phyloP scores from a whole-genome alignment of 2,797 vertebrate genomes.

The Gastrophryne carolinensis region DNA sequence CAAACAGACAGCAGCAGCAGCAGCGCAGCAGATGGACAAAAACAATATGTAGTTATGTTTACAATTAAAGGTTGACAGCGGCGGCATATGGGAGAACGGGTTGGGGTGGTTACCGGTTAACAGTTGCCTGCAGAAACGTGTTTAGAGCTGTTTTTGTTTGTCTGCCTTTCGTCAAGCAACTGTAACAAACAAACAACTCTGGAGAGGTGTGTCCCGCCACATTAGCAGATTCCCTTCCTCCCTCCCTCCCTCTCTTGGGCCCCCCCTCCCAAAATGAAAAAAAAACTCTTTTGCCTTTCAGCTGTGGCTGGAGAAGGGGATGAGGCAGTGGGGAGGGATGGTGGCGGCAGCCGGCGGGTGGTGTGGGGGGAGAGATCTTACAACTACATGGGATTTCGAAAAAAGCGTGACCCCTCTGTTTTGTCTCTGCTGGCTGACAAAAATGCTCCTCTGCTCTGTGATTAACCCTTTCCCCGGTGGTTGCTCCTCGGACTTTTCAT shows the following conservation, averaged over 20 bases:
- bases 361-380: conserved; percentile 7
- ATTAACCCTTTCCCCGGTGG: background rate
- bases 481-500: background rate
- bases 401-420: conserved; percentile 7
- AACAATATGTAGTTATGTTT: conserved; percentile 42
- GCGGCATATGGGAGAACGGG: conserved; percentile 39
- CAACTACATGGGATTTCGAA: conserved; percentile 17
- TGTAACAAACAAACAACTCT: conserved; percentile 34
- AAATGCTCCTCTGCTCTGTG: conserved; percentile 7
- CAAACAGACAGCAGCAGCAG: conserved; percentile 45
- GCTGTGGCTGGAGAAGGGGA: background rate
- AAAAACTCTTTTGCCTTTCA: background rate
- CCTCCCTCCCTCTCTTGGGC: too few relatives aligned
- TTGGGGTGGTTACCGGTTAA: conserved; percentile 5
- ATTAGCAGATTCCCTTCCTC: background rate
- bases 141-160: conserved; percentile 38
- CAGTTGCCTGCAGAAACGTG: conserved; percentile 8
- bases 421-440: background rate
- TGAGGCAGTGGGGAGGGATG: background rate
- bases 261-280: too few relatives aligned
- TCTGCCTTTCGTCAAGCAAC: conserved; percentile 23
- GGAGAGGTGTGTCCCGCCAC: background rate
- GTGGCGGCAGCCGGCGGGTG: too few relatives aligned
- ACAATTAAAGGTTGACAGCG: conserved; percentile 1
- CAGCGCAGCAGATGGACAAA: conserved; percentile 42